phyloP scores from a whole-genome alignment of 2,113 vertebrate genomes.

The Pseudonaja textilis region DNA sequence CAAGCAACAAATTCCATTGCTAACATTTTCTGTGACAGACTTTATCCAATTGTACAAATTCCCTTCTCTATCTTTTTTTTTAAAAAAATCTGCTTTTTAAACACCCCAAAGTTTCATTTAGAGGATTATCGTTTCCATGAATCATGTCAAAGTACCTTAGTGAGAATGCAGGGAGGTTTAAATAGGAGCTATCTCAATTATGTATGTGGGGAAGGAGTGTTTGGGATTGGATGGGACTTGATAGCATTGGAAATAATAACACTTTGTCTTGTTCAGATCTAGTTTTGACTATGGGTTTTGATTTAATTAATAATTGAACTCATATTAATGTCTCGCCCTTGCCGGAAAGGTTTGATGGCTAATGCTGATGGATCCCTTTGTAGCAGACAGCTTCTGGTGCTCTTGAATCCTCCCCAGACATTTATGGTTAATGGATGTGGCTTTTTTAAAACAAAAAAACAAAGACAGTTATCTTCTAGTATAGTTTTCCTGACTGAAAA shows the following conservation, averaged over 20 bases:
- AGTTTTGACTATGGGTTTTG: accelerated
- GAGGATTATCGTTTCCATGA: background rate
- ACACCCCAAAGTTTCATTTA: background rate
- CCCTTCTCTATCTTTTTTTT: background rate
- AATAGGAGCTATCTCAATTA: background rate
- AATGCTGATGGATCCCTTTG: slow-evolving; percentile 32
- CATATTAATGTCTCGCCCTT: background rate
- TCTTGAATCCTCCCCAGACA: background rate
- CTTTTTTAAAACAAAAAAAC: slow-evolving; percentile 4
- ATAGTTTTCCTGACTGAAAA: too few relatives aligned
- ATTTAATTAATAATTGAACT: slow-evolving; percentile 7
- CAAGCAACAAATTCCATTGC: too few relatives aligned
- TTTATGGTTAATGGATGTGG: background rate
- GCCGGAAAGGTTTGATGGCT: background rate
- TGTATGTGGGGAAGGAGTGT: background rate
- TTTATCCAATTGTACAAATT: background rate
- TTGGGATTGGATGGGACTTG: background rate
- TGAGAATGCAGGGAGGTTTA: background rate
- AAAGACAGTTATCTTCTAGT: background rate
- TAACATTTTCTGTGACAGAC: background rate
- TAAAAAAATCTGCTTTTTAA: too few relatives aligned
- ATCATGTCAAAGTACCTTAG: background rate
- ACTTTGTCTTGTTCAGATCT: background rate
- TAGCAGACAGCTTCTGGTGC: slow-evolving; percentile 22
- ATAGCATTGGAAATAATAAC: background rate